Evolutionary conservation across 2,797 vertebrate species (phyloP).

Genomic region (Caiman crocodilus): DNA sequence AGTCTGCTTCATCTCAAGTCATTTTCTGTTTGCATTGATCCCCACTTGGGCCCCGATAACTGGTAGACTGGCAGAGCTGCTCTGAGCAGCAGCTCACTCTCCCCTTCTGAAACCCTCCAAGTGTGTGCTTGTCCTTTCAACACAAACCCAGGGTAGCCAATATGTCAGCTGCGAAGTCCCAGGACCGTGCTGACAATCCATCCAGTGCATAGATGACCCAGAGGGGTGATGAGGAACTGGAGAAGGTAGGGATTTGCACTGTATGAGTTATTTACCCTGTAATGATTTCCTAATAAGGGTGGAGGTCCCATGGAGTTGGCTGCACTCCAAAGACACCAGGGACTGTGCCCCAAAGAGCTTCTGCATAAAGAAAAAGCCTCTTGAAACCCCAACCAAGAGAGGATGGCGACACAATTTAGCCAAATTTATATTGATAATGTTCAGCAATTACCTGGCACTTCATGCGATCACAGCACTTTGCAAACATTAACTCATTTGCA

Average conservation of each 20-base stretch:
- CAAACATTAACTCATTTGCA: constrained; percentile 75
- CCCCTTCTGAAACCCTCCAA: no score
- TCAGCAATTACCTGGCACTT: constrained; percentile 67
- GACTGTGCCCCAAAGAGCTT: constrained; percentile 4
- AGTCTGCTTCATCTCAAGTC: no score
- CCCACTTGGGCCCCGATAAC: no score
- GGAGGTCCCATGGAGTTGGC: background rate
- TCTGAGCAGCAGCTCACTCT: no score
- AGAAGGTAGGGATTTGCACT: background rate
- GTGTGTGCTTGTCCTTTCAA: no score
- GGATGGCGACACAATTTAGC: constrained; percentile 57
- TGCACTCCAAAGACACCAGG: background rate
- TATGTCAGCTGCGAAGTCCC: background rate
- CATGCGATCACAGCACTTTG: constrained; percentile 71
- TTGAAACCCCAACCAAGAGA: constrained; percentile 13
- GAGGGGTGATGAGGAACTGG: fast-evolving
- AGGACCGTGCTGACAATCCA: background rate
- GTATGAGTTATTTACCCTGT: background rate
- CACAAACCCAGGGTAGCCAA: background rate
- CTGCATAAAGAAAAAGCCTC: constrained; percentile 10
- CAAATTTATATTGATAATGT: constrained; percentile 70
- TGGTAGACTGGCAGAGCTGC: no score
- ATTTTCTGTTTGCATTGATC: no score
- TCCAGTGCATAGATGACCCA: no score
- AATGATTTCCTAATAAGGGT: background rate